phyloP scores from a whole-genome alignment of 37 sponge, comb jelly and placozoan genomes.

The Crambe crambe region DNA sequence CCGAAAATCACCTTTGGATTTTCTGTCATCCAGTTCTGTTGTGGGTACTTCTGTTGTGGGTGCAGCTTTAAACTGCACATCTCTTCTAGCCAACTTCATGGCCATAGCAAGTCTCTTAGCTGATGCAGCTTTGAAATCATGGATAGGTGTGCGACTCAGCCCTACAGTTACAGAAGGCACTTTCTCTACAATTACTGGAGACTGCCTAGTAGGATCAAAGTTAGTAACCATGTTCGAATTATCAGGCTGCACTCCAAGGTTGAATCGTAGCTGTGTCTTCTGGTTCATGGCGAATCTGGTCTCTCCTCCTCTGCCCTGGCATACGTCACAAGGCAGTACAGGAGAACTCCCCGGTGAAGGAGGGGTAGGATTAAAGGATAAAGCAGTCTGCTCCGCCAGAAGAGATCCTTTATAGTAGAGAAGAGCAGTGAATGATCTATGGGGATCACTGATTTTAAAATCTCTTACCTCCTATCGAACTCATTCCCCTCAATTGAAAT shows the following conservation, averaged over 20 bases:
- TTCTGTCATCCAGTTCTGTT: neutral
- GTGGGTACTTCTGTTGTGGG: neutral
- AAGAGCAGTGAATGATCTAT: neutral
- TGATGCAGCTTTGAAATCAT: neutral
- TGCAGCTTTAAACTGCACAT: neutral
- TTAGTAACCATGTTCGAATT: conserved; percentile 16
- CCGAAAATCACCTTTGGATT: neutral
- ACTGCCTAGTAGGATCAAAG: conserved; percentile 40
- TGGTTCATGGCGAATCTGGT: conserved; percentile 20
- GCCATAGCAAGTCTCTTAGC: conserved; percentile 59
- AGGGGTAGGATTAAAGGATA: neutral
- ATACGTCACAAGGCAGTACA: conserved; percentile 10
- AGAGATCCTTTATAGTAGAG: neutral
- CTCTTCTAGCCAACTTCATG: conserved; percentile 51
- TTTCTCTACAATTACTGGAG: conserved; percentile 63
- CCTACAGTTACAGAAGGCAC: neutral
- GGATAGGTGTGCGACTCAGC: neutral
- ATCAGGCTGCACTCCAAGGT: conserved; percentile 27
- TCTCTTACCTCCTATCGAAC: no score
- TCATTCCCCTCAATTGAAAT: no score
- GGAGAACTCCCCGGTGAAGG: conserved; percentile 8
- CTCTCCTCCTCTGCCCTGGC: conserved; percentile 23
- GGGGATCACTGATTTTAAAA: no score
- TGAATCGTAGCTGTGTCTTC: conserved; percentile 54
- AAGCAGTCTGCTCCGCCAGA: neutral